Evolutionary conservation across 2,797 vertebrate species (phyloP).

Genomic region (Pitangus sulphuratus): DNA sequence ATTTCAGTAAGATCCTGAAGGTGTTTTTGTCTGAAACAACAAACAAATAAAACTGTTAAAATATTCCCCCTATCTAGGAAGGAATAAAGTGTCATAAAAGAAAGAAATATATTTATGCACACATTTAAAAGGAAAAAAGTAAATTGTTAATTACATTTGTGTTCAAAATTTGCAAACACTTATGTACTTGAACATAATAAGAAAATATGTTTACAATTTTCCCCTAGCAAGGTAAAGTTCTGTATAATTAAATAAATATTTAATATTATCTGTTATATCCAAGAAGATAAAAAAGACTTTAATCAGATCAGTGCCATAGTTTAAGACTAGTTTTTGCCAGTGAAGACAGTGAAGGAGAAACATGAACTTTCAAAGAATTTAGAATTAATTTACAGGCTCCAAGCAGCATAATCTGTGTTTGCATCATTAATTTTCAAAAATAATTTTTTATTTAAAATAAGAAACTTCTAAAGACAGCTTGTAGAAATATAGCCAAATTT

Average conservation of each 20-base stretch:
- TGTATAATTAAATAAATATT: neutral
- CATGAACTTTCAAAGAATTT: neutral
- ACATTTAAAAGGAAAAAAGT: neutral
- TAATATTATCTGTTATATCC: neutral
- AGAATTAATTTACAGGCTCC: neutral
- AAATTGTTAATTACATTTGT: neutral
- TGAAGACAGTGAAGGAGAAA: neutral
- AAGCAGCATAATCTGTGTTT: neutral
- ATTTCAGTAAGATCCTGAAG: slow-evolving; percentile 49
- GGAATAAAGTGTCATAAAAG: neutral
- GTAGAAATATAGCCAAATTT: neutral
- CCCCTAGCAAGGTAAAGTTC: neutral
- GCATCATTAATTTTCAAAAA: neutral
- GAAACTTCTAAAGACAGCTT: neutral
- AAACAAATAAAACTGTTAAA: neutral
- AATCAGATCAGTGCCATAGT: neutral
- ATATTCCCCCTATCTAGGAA: neutral
- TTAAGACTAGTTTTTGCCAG: neutral
- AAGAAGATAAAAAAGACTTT: neutral
- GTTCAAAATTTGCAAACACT: neutral
- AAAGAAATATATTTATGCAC: neutral
- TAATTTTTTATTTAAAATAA: neutral
- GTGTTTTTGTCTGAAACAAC: slow-evolving; percentile 64
- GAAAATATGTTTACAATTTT: neutral
- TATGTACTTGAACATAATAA: neutral